Evolutionary conservation across 2,797 vertebrate species (phyloP).

Genomic region (Eurystomus glaucurus): DNA sequence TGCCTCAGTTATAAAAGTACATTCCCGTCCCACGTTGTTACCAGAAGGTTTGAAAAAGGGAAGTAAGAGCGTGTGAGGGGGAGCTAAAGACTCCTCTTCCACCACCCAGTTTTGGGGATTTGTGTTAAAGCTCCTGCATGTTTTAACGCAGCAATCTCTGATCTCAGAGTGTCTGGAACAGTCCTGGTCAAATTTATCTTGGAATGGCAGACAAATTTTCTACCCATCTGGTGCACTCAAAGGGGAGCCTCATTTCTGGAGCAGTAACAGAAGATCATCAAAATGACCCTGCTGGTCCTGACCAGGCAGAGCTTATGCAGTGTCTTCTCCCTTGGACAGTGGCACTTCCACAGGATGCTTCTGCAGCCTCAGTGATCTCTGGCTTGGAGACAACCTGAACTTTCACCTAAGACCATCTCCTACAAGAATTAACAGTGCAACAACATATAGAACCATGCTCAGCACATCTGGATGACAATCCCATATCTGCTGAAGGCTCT

Average conservation of each 20-base stretch:
- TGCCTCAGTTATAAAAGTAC: not conserved
- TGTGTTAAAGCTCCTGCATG: not conserved
- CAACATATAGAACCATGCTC: not conserved
- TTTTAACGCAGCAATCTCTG: not conserved
- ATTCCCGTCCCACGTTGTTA: constrained; percentile 3
- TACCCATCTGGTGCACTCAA: not conserved
- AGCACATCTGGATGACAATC: not conserved
- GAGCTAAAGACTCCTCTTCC: not conserved
- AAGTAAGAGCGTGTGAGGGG: not conserved
- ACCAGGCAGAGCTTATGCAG: not conserved
- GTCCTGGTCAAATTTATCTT: not conserved
- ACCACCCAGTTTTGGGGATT: not conserved
- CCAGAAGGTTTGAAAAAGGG: constrained; percentile 7
- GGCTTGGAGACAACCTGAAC: not conserved
- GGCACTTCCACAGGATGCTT: not conserved
- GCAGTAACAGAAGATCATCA: not conserved
- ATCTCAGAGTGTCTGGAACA: fast-evolving
- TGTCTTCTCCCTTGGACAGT: too few relatives aligned
- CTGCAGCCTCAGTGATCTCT: not conserved
- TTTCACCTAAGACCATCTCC: not conserved
- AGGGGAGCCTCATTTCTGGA: not conserved
- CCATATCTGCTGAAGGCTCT: not conserved
- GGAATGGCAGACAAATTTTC: not conserved
- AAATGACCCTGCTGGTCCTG: not conserved
- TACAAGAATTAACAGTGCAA: not conserved